phyloP scores from a whole-genome alignment of 2,113 vertebrate genomes.

The Onychostruthus taczanowskii region DNA sequence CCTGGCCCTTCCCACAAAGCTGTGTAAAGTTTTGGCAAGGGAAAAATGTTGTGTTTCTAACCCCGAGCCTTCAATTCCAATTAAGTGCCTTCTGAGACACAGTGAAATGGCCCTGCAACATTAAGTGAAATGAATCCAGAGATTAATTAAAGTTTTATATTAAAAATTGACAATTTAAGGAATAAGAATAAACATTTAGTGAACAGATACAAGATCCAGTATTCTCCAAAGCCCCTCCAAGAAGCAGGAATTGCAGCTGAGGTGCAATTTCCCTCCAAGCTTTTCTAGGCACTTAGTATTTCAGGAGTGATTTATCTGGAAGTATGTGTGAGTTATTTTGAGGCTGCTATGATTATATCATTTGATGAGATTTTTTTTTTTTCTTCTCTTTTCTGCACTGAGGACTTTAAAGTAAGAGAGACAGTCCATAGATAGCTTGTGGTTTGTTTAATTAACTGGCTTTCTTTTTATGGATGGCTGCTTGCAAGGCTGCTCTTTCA shows the following conservation, averaged over 20 bases:
- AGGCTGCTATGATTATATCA: conserved; percentile 67
- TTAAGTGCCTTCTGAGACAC: conserved; percentile 16
- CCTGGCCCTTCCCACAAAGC: background rate
- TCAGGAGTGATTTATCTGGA: conserved; percentile 64
- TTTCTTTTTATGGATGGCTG: conserved; percentile 66
- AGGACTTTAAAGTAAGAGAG: conserved; percentile 62
- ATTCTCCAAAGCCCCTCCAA: conserved; percentile 10
- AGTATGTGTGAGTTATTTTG: conserved; percentile 62
- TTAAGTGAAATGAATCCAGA: conserved; percentile 33
- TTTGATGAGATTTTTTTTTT: conserved; percentile 67
- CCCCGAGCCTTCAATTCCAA: conserved; percentile 11
- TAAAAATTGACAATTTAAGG: conserved; percentile 19
- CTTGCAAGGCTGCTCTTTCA: conserved; percentile 61
- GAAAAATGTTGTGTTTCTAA: conserved; percentile 21
- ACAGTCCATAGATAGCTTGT: conserved; percentile 54
- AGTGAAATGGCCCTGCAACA: background rate
- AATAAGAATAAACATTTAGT: conserved; percentile 4
- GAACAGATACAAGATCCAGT: background rate
- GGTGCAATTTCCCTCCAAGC: conserved; percentile 32
- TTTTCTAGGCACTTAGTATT: conserved; percentile 49
- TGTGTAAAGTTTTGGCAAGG: background rate
- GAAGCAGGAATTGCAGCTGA: conserved; percentile 10
- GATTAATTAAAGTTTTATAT: conserved; percentile 55
- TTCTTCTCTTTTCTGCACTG: conserved; percentile 44
- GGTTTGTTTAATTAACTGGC: conserved; percentile 61